These are phyloP conservation scores for sheep (Ovis aries) DNA, from an alignment of 2,113 vertebrate genomes.

Conservation along the genomic window ARS-UI_Ramb_v3.0 NC_056055.1:245117001-245117500, in stretches of 20 bases:
- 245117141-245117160: not conserved
- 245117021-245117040: not conserved
- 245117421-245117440: constrained; percentile 85
- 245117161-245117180: not conserved
- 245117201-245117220: constrained; percentile 39
- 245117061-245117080: not conserved
- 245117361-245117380: constrained; percentile 33
- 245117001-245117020: not conserved
- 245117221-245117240: not conserved
- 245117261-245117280: not conserved
- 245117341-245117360: not conserved
- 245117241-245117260: not conserved
- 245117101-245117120: not conserved
- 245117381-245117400: not conserved
- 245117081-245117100: not conserved
- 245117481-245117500: constrained; percentile 87
- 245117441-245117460: constrained; percentile 96
- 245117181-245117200: not conserved
- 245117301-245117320: constrained; percentile 47
- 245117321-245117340: constrained; percentile 41
- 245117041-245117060: constrained; percentile 50
- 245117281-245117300: not conserved
- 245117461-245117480: constrained; percentile 95
- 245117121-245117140: not conserved
- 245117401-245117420: constrained; percentile 85